Evolutionary conservation across 2,888 invertebrate species (phyloP).

Genomic region (Allophyes oxyacanthae): DNA sequence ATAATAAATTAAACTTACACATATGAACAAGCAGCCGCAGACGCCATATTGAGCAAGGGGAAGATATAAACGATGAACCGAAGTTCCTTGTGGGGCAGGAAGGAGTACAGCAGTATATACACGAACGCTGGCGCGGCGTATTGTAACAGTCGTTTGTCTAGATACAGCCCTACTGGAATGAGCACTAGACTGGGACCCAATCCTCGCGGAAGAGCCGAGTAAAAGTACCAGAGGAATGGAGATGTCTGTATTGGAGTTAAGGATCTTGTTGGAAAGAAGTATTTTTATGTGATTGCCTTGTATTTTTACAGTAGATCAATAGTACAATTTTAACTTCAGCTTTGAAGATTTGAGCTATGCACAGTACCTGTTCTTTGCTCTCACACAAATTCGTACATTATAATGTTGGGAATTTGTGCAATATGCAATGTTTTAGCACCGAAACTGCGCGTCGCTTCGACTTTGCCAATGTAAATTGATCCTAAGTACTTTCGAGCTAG

Average conservation of each 20-base stretch:
- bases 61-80: constrained; percentile 99
- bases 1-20: constrained; percentile 91
- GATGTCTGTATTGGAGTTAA: constrained; percentile 91
- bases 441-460: no score
- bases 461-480: no score
- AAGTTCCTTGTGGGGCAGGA: constrained; percentile 99
- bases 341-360: no score
- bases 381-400: no score
- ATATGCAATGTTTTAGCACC: no score
- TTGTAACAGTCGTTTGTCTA: constrained; percentile 92
- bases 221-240: constrained; percentile 99
- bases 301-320: background rate
- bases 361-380: no score
- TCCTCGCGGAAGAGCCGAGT: constrained; percentile 98
- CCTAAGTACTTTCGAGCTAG: no score
- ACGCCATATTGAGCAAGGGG: constrained; percentile 96
- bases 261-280: constrained; percentile 7
- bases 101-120: constrained; percentile 97
- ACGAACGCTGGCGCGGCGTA: constrained; percentile 92
- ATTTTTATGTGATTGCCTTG: no score
- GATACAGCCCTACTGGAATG: constrained; percentile 93
- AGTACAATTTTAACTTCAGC: no score
- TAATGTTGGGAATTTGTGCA: no score
- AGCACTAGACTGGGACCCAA: constrained; percentile 94
- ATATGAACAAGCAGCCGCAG: constrained; percentile 95